Evolutionary conservation across 92 coral and sea anemone genomes (phyloP), one percentile per base, ranked within the genome.

Genomic region (Anthopleura xanthogrammica): DNA sequence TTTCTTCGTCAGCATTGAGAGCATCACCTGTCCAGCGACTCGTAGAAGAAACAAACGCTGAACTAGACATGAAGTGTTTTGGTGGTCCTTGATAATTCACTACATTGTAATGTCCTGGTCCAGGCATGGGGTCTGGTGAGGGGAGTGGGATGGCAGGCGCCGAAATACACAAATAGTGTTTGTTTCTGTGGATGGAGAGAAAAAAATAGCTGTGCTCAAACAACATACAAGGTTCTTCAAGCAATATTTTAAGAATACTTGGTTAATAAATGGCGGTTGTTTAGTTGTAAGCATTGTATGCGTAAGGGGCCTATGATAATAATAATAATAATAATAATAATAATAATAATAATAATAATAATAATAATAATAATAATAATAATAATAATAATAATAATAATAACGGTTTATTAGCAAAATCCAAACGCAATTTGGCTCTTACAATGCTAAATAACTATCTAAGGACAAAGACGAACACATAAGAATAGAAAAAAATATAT

Each of bases 81-180:
- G 91, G 93, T 11, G 92, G 95, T 12, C 99, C 99, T 29, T 94
- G 93, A 60, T 94, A 96, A 76, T 96, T 91, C 71, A 96, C 99
- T 52, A 96, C 86, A 73, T 92, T 89, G 87, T 96, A 96, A 82
- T 96, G 98, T 7, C 99, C 99, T 77, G 99, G 99, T 10, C 99
- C 99, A 29, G 99, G 99, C 57, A 83, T 60, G 0, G 99, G 99
- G 50, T 96, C 99, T 4, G 92, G 86, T 17, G 91, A 89, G 7
- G 99, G 98, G 16, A 96, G 89, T 0, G 99, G 96, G 88, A 96
- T 78, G 3, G 99, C 99, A 24, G 99, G 99, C 66, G 99, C 99
- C 2, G 99, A 96, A 77, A 96, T 96, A 77, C 99, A 94, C 83
- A 96, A 77, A 85, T 94, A 96, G 72, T 96, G 99, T 79, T 96